These are phyloP conservation scores for Pemphigus obesinymphae DNA, from an alignment of 1,140 invertebrate species.

Conservation along the genomic window DNA sequence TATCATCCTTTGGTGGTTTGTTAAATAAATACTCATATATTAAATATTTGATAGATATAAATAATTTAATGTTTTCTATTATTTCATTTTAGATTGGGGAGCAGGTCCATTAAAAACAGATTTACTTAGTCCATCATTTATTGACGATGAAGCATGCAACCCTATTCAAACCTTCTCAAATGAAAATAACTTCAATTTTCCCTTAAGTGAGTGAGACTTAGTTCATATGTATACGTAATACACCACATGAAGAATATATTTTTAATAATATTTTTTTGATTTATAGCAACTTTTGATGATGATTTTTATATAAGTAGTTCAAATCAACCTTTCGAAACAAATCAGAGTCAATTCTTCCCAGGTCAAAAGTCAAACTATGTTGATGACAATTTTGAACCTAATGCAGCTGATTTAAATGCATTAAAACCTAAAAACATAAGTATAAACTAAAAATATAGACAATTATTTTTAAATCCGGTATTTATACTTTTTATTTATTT, in stretches of 20 bases:
- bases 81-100: conserved; percentile 32
- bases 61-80: no score
- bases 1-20: conserved; percentile 19
- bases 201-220: not conserved
- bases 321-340: conserved; percentile 63
- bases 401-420: not conserved
- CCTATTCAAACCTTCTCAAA: not conserved
- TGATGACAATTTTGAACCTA: conserved; percentile 25
- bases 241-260: not conserved
- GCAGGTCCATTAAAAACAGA: conserved; percentile 5
- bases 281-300: conserved; percentile 46
- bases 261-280: not conserved
- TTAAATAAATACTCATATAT: not conserved
- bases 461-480: not conserved
- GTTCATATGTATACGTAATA: not conserved
- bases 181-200: conserved; percentile 20
- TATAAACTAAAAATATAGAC: not conserved
- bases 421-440: conserved; percentile 47
- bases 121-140: not conserved
- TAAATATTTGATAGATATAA: no score
- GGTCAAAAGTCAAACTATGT: conserved; percentile 49
- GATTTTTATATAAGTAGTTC: conserved; percentile 60
- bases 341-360: conserved; percentile 68
- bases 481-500: not conserved
- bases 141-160: conserved; percentile 21